Conservation (phyloP, 2,113 vertebrate species). For the Gymnogyps californianus region DNA sequence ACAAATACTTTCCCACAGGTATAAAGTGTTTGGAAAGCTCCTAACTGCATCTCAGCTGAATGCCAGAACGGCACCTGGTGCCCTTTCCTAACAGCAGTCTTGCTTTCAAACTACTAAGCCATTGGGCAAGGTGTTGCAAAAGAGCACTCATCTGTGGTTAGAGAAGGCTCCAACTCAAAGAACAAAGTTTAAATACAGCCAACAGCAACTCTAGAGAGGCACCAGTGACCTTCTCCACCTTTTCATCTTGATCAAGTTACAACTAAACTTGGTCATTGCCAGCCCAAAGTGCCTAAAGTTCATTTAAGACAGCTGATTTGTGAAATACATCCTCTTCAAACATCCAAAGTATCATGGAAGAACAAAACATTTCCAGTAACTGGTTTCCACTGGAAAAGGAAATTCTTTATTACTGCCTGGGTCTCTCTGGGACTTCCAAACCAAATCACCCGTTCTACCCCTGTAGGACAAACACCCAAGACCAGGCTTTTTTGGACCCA, state of each 20-base stretch:
- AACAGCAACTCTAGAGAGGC: background rate
- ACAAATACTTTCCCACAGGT: background rate
- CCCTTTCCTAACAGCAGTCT: background rate
- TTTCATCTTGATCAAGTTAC: background rate
- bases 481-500: background rate
- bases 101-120: background rate
- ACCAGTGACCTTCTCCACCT: background rate
- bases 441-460: background rate
- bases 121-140: background rate
- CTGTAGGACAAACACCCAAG: background rate
- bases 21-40: background rate
- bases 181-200: background rate
- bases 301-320: background rate
- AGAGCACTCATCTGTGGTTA: accelerated
- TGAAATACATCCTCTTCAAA: background rate
- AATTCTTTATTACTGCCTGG: background rate
- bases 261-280: background rate
- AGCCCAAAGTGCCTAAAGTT: background rate
- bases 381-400: background rate
- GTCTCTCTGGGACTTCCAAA: background rate
- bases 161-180: background rate
- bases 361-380: background rate
- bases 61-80: accelerated
- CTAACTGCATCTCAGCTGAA: background rate
- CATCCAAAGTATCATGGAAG: background rate